Evolutionary conservation across 2,113 vertebrate genomes (phyloP), one percentile per base, ranked within the genome.

Genomic region (Crypturellus undulatus): DNA sequence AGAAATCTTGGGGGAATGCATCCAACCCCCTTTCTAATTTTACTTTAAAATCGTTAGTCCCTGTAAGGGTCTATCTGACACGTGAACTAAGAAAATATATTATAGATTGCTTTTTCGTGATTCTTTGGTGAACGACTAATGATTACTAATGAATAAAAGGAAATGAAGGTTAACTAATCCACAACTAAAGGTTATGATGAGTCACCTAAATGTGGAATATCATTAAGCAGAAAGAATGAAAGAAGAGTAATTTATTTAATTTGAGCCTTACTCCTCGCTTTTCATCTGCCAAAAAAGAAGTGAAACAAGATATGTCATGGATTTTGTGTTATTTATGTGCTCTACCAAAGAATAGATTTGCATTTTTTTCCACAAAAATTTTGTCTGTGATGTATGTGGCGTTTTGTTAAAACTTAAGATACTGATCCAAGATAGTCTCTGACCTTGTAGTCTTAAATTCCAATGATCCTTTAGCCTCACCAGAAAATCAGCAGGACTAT

Each of bases 11-110:
- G 3, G 70, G 51, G 36, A 94, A 1, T 26, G 4, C 10, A 77
- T 5, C 4, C 59, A 84, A 6, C 6, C 32, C 28, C 24, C 30
- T 8, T 62, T 70, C n/a, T 79, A 40, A 86, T 89, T 86, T 86
- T 76, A 59, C 58, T 86, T 89, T 72, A 89, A 93, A 90, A 94
- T 90, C 20, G 47, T 89, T 79, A 72, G 70, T 58, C 30, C 47
- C 22, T 65, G 32, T 60, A 64, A 63, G 18, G 18, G 15, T 17
- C 24, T 68, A 8, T 45, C 28, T 51, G 22, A 70, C 10, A 32
- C 40, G 24, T 60, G 56, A 87, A 65, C 24, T 9, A 71, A 64
- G 4, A 75, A 88, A 85, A 83, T 60, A 30, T 32, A 36, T 32
- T 49, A 45, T 32, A 30, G 11, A 2, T 4, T 32, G 45, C 56